Conservation (phyloP, 2,113 vertebrate genomes). For the Ictalurus furcatus region DNA sequence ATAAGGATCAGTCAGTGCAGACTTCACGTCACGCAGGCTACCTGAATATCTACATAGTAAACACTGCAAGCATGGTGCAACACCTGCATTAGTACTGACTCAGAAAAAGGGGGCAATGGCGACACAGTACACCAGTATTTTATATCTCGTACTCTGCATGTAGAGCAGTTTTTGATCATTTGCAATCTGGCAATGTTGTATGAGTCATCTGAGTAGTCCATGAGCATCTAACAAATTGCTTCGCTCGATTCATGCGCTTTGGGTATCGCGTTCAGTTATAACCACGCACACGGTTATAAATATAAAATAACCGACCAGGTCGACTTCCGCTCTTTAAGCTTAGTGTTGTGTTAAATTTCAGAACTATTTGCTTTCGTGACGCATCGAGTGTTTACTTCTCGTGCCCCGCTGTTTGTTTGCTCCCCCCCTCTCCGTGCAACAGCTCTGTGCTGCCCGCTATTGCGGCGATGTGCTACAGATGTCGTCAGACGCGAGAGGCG, state of each 20-base stretch:
- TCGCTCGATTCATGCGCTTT: background rate
- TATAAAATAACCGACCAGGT: background rate
- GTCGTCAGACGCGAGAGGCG: constrained; percentile 58
- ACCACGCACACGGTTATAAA: background rate
- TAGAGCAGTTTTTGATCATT: background rate
- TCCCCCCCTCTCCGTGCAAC: background rate
- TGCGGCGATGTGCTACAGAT: constrained; percentile 47
- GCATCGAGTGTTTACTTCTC: background rate
- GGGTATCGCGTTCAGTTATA: background rate
- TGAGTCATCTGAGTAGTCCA: background rate
- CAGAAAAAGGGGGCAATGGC: constrained; percentile 42
- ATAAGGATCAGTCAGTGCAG: background rate
- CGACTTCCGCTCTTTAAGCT: background rate
- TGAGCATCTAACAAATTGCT: background rate
- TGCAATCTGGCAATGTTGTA: background rate
- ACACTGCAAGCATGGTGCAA: constrained; percentile 51
- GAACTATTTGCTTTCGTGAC: background rate
- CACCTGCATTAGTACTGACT: constrained; percentile 51
- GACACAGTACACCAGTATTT: background rate
- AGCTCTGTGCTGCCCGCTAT: constrained; percentile 24
- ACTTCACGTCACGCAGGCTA: constrained; percentile 1
- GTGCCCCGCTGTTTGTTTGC: background rate
- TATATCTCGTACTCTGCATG: background rate
- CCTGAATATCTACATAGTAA: constrained; percentile 25
- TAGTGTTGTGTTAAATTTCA: background rate